Evolutionary conservation across 1,140 invertebrate species (phyloP), one percentile per base, ranked within the genome.

Genomic region (Akabosia matsudoensis): DNA sequence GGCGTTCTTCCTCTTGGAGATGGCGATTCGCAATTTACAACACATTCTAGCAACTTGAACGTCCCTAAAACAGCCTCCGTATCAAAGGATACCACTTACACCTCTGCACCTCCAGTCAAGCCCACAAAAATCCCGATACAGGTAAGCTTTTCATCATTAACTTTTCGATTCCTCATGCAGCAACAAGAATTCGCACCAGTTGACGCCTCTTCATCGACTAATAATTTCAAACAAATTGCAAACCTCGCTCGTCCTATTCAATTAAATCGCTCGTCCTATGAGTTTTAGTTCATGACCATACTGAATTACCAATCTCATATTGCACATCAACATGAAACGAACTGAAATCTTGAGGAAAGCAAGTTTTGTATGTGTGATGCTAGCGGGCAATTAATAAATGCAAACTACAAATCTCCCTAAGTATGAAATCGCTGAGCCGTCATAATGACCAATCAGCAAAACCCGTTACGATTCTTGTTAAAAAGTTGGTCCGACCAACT

Each of bases 111-210:
- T 30, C 78, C 76, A n/a, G 75, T 79, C 45, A 81, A 81, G 56
- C 80, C 78, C 7, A 79, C 78, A 28, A 81, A 81, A 70, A 79
- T 81, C 54, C 78, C 78, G 10, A 74, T 81, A 18, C 80, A 81
- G 76, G 80, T 79, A 73, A 73, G 70, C 16, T 73, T 77, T 10
- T 7, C 10, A 31, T 26, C 67, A 45, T 45, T 7, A 45, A n/a
- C 22, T 13, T 64, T 64, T 64, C 24, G 10, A 64, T 22, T 28
- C 26, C 22, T 64, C 54, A 22, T 61, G 37, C 18, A 45, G 37
- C 37, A 10, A 18, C 18, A 45, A 45, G 7, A 18, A 18, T 45
- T 10, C 7, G 7, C 7, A 45, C 37, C 37, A 10, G 7, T 45
- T 45, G 7, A 45, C 18, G 37, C 7, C 7, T 18, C 18, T 45